phyloP scores from a whole-genome alignment of 2,113 vertebrate species.

The Ctenomys sociabilis region DNA sequence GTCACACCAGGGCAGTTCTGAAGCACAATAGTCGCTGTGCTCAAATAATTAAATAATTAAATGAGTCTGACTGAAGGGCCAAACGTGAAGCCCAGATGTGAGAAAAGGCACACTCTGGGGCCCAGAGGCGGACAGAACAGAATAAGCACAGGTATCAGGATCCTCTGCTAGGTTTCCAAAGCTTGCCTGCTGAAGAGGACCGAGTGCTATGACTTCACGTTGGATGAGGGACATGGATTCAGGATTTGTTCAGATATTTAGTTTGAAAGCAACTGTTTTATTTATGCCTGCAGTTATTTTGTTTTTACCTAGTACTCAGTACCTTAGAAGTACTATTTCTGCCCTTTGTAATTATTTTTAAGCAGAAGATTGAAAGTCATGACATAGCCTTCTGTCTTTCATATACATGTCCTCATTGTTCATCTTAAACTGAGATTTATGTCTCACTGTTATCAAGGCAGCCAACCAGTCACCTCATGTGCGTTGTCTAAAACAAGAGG shows the following conservation, averaged over 20 bases:
- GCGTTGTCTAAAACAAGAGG: background rate
- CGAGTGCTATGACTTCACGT: background rate
- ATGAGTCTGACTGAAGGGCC: background rate
- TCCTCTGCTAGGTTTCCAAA: background rate
- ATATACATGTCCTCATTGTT: background rate
- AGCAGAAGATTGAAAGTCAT: conserved; percentile 6
- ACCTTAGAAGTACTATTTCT: conserved; percentile 22
- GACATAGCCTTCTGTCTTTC: conserved; percentile 35
- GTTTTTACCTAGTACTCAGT: conserved; percentile 40
- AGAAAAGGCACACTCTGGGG: background rate
- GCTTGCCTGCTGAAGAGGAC: background rate
- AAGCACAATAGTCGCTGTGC: background rate
- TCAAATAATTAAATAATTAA: conserved; percentile 51
- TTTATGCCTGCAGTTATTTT: background rate
- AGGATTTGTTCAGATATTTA: conserved; percentile 47
- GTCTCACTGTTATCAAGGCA: conserved; percentile 32
- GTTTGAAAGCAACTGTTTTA: conserved; percentile 40
- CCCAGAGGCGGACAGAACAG: background rate
- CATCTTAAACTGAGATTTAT: conserved; percentile 16
- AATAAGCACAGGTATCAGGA: background rate
- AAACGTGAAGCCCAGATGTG: background rate
- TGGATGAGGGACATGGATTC: background rate
- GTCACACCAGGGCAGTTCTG: background rate
- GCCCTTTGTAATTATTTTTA: conserved; percentile 62
- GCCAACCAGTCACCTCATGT: background rate